Evolutionary conservation across 1,140 invertebrate species (phyloP), one percentile per base, ranked within the genome.

Genomic region (Magallana ariakensis): DNA sequence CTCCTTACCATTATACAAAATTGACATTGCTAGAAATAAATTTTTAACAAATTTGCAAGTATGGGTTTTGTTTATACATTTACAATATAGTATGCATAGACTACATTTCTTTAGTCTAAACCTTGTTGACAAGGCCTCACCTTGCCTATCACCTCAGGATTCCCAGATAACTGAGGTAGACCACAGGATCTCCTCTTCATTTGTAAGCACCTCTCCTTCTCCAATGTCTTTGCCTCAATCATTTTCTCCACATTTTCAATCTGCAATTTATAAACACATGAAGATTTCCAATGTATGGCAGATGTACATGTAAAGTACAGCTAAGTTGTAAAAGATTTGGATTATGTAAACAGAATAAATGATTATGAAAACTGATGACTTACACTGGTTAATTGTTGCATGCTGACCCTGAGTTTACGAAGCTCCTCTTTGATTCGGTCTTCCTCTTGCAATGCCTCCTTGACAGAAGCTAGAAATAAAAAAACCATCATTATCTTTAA

Each of bases 131-230:
- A 83, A n/a, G 10, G 8, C 26, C 83, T 86, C 83, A 94, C 93
- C 92, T 94, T 94, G 66, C 94, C 94, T 5, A 95, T 83, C 16
- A 95, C 89, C 10, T 94, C 93, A 26, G 92, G 90, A 53, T 94
- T 92, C 85, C 22, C 83, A 70, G 46, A 87, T 60, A 90, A 90
- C 11, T 87, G 87, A 1, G 85, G 10, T 19, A 95, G 88, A 11
- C 89, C 88, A 93, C 93, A 94, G 3, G 88, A 26, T 80, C 94
- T 85, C 15, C 94, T 88, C 15, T 91, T 92, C 26, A 62, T 62
- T 10, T 83, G 89, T 55, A 92, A 80, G 16, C 93, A 26, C 58
- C 90, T 84, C 15, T 94, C 92, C 66, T 91, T 88, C 60, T 92
- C 92, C 62, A 87, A 89, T 15, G 90, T 89, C 33, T 91, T 87